Percentiles rank a stretch among this genome's conserved stretches.
phyloP scores from a whole-genome alignment of 1,140 invertebrate species.

The Drosophila nasuta region DNA sequence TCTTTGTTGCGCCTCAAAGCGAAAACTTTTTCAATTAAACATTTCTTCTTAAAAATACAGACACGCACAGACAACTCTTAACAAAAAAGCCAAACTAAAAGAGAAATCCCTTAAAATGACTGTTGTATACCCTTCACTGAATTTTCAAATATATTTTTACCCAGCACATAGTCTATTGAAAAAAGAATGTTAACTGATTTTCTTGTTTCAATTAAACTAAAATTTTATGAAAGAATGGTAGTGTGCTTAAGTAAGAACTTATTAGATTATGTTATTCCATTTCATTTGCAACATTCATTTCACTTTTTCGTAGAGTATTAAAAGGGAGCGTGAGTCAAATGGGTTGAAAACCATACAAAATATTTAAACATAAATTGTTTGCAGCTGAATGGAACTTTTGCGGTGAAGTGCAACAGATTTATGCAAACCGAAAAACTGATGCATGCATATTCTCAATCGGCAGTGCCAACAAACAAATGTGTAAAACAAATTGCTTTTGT shows the following conservation, averaged over 20 bases:
- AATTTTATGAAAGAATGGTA: no score
- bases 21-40: constrained; percentile 79
- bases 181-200: no score
- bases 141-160: background rate
- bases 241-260: background rate
- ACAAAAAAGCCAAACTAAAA: constrained; percentile 30
- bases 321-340: constrained; percentile 13
- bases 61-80: constrained; percentile 25
- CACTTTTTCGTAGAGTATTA: background rate
- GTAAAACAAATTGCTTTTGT: constrained; percentile 27
- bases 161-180: no score
- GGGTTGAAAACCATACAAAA: constrained; percentile 56
- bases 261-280: background rate
- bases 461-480: constrained; percentile 47
- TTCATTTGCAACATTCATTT: background rate
- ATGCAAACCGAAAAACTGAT: constrained; percentile 58
- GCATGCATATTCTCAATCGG: constrained; percentile 43
- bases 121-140: background rate
- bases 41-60: constrained; percentile 72
- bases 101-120: background rate
- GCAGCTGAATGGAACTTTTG: constrained; percentile 58
- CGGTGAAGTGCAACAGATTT: constrained; percentile 76
- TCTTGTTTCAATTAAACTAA: no score
- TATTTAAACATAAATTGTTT: constrained; percentile 69
- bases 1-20: constrained; percentile 62